Percentiles rank a stretch among this genome's conserved stretches.
These are phyloP conservation scores for Sebastolobus alascanus DNA, from an alignment of 2,797 vertebrate species.

Conservation along the genomic window DNA sequence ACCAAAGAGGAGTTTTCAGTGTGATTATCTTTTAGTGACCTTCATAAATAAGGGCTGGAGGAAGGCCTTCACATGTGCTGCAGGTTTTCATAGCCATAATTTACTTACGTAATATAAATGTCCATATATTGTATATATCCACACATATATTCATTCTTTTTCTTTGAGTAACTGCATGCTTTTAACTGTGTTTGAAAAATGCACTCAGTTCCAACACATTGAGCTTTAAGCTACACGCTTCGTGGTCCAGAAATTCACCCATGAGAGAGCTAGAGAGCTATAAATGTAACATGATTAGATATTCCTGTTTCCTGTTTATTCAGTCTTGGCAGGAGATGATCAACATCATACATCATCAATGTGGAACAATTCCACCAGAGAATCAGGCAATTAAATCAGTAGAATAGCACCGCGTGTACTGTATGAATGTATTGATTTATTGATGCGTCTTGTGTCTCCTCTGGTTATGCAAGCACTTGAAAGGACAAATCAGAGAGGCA, in stretches of 20 bases:
- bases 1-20: slow-evolving; percentile 7
- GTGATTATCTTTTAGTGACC: slow-evolving; percentile 28
- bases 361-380: slow-evolving; percentile 21
- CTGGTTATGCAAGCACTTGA: slow-evolving; percentile 41
- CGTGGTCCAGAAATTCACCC: neutral
- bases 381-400: slow-evolving; percentile 25
- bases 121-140: neutral
- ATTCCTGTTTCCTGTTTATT: slow-evolving; percentile 23
- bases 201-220: neutral
- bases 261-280: neutral
- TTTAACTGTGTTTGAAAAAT: neutral
- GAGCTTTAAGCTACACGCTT: neutral
- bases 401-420: slow-evolving; percentile 23
- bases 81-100: slow-evolving; percentile 7
- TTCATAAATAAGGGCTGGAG: slow-evolving; percentile 3
- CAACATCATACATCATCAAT: slow-evolving; percentile 27
- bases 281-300: slow-evolving; percentile 11
- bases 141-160: neutral
- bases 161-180: neutral
- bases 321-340: slow-evolving; percentile 6
- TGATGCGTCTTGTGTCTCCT: slow-evolving; percentile 43
- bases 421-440: slow-evolving; percentile 60
- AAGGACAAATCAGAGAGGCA: slow-evolving; percentile 32
- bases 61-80: slow-evolving; percentile 10
- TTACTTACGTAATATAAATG: neutral